phyloP scores from a whole-genome alignment of 1,140 invertebrate genomes.

The Hypsibius dujardini region DNA sequence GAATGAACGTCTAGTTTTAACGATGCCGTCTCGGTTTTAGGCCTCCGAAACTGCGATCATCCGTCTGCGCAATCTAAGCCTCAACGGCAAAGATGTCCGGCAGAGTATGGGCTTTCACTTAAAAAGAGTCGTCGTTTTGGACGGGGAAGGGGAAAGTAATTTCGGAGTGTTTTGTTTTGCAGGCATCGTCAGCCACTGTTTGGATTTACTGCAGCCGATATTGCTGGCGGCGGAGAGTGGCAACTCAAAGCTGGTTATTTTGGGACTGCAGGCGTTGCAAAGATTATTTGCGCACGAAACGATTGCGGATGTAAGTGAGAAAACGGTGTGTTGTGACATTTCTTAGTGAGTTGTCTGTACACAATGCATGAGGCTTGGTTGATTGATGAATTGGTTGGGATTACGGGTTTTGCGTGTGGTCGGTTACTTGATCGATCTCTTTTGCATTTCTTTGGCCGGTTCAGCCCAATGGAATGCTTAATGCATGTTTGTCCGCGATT shows the following conservation, averaged over 20 bases:
- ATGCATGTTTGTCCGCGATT: no score
- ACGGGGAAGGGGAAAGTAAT: neutral
- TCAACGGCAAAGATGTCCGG: slow-evolving; percentile 55
- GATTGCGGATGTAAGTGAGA: slow-evolving; percentile 17
- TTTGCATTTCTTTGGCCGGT: no score
- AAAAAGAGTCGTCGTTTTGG: slow-evolving; percentile 34
- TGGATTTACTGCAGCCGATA: slow-evolving; percentile 16
- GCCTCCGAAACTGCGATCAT: slow-evolving; percentile 82
- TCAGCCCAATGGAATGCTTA: no score
- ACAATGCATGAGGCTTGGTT: no score
- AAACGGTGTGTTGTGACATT: neutral
- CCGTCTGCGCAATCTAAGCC: slow-evolving; percentile 60
- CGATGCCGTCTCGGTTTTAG: slow-evolving; percentile 38
- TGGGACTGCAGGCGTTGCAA: slow-evolving; percentile 21
- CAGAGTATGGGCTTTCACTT: slow-evolving; percentile 42
- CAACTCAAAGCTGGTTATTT: slow-evolving; percentile 10
- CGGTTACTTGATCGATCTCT: no score
- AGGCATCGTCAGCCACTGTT: slow-evolving; percentile 16
- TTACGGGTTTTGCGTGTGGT: no score
- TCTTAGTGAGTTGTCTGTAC: no score
- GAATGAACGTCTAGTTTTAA: slow-evolving; percentile 13
- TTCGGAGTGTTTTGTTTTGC: neutral
- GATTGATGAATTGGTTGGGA: no score
- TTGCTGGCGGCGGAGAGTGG: slow-evolving; percentile 18
- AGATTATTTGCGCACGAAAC: slow-evolving; percentile 17